Base-by-base conservation (phyloP, 2,888 invertebrate genomes). In the Teleiodes luculella region DNA sequence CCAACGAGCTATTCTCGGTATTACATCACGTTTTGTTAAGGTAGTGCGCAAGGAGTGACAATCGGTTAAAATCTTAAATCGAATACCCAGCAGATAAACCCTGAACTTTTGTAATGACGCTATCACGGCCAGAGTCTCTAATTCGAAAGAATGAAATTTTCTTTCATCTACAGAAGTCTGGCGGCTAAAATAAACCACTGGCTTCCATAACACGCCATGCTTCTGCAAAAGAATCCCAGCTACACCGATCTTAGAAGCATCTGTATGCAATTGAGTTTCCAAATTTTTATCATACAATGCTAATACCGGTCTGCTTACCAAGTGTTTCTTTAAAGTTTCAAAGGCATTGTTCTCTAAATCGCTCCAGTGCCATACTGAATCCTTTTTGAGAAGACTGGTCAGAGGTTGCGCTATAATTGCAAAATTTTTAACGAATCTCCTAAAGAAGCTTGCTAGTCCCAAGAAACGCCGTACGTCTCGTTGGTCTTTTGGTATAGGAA, bases 261-360 rank as follows among this genome's bases (percentile, higher is more conserved):
- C 76, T 0, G 74, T 74, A 37, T 76, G 75, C 2, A 71, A 57
- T 13, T 69, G 64, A 0, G 64, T 66, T 16, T 58, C 54, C n/a
- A n/a, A n/a, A 3, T 49, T 51, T 0, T 54, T 41, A 1, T 68
- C 56, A 50, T 62, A 70, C 18, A 72, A 41, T 0, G 57, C 61
- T 28, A 77, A 41, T 0, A 74, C 52, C 2, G 67, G 66, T 37
- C 62, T 3, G 3, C 6, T 3, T 24, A 24, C 6, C 6, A 24
- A 24, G 6, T 3, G 3, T 24, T 24, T 6, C 48, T 70, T 70
- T 46, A 74, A 65, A 2, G 10, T 8, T 4, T 24, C 18, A 18
- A 54, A 54, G n/a, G n/a, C n/a, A n/a, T n/a, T n/a, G n/a, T n/a
- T n/a, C n/a, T 54, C 43, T 1, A 49, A 43, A 6, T 49, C 49